Conservation (phyloP, 2,888 invertebrate genomes). For the Nomada goodeniana region DNA sequence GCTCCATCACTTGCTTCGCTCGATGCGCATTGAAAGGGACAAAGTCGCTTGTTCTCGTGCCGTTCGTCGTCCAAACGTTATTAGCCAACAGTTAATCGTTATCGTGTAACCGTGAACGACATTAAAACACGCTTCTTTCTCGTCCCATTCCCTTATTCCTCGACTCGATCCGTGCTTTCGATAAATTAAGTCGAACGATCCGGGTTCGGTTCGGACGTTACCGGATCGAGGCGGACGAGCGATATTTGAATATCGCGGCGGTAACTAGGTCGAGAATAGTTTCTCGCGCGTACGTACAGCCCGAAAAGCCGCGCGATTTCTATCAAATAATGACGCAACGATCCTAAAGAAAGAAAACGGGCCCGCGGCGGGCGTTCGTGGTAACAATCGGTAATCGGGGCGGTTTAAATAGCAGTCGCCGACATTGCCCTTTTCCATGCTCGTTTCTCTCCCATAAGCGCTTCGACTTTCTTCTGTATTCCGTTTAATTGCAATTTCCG, state of each 20-base stretch:
- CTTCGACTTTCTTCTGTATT: neutral
- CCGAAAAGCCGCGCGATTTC: slow-evolving; percentile 47
- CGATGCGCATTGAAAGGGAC: slow-evolving; percentile 38
- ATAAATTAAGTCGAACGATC: neutral
- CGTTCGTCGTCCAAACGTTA: slow-evolving; percentile 13
- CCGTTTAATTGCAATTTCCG: neutral
- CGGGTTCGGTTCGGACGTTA: neutral
- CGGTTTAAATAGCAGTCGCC: slow-evolving; percentile 52
- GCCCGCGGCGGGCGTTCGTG: slow-evolving; percentile 54
- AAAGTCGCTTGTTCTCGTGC: slow-evolving; percentile 25
- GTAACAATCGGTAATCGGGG: slow-evolving; percentile 45
- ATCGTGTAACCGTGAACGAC: too few species aligned
- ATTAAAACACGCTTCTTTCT: neutral
- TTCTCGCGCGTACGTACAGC: slow-evolving; percentile 12
- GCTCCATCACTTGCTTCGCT: slow-evolving; percentile 36
- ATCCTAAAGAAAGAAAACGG: slow-evolving; percentile 62
- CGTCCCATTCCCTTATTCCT: neutral
- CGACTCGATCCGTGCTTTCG: neutral
- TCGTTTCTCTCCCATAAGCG: slow-evolving; percentile 31
- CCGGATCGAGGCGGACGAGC: slow-evolving; percentile 29
- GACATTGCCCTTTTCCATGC: slow-evolving; percentile 49
- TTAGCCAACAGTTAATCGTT: neutral
- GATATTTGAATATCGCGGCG: slow-evolving; percentile 45
- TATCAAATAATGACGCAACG: slow-evolving; percentile 62
- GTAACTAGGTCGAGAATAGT: slow-evolving; percentile 54